Evolutionary conservation across 1,140 invertebrate genomes (phyloP).

Genomic region (Hycleus cichorii): DNA sequence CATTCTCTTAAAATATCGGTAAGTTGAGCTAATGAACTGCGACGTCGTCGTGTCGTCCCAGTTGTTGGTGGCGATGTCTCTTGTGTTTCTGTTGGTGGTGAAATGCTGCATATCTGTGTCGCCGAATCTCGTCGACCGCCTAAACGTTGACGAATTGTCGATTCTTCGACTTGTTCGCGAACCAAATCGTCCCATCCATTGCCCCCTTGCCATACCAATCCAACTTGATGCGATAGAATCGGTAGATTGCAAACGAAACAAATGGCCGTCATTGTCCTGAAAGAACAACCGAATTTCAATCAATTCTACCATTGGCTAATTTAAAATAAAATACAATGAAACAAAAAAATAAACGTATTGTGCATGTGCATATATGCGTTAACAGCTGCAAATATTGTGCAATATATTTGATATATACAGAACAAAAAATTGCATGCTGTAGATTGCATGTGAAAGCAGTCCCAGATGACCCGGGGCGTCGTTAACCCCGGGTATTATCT

Average conservation of each 20-base stretch:
- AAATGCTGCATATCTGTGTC: slow-evolving; percentile 77
- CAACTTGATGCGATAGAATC: slow-evolving; percentile 88
- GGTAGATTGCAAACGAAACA: slow-evolving; percentile 94
- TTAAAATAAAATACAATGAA: background rate
- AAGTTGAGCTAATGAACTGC: slow-evolving; percentile 77
- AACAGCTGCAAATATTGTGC: background rate
- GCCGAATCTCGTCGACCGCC: slow-evolving; percentile 78
- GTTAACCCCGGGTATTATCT: slow-evolving; percentile 3
- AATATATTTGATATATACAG: background rate
- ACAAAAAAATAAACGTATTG: background rate
- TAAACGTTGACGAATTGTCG: slow-evolving; percentile 68
- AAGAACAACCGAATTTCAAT: slow-evolving; percentile 25
- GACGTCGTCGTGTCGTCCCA: slow-evolving; percentile 54
- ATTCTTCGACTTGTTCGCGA: slow-evolving; percentile 69
- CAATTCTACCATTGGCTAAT: background rate
- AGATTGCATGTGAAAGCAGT: slow-evolving; percentile 7
- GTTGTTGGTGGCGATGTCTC: slow-evolving; percentile 54
- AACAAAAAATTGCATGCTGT: slow-evolving; percentile 5
- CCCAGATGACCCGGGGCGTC: slow-evolving; percentile 15
- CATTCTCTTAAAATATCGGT: slow-evolving; percentile 81
- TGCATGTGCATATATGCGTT: background rate
- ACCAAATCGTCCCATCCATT: slow-evolving; percentile 89
- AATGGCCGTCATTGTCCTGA: slow-evolving; percentile 85
- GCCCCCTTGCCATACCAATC: slow-evolving; percentile 83
- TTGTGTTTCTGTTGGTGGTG: slow-evolving; percentile 63